Conservation (phyloP, 2,797 vertebrate species). For the Lepus townsendii region DNA sequence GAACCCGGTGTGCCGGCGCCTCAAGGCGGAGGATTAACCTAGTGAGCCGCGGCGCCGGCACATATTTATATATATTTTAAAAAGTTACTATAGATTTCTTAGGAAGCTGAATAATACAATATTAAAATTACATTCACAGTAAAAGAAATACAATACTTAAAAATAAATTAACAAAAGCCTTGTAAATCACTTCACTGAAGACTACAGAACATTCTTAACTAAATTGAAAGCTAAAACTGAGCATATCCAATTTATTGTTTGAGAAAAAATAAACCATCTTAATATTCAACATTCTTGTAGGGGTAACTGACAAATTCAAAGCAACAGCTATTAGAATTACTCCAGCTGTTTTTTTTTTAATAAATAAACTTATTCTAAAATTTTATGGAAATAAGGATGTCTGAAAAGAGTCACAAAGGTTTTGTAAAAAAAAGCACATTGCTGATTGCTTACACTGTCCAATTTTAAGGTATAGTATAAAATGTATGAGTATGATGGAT, state of each 20-base stretch:
- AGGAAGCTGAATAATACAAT: background rate
- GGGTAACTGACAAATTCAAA: background rate
- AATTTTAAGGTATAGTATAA: slow-evolving; percentile 1
- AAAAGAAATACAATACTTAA: background rate
- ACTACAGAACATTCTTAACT: background rate
- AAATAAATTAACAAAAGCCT: background rate
- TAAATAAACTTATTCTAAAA: background rate
- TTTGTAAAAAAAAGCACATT: background rate
- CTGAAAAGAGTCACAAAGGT: background rate
- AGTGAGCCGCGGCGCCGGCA: too few relatives aligned
- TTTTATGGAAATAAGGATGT: background rate
- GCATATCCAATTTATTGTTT: background rate
- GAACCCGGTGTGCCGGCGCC: too few relatives aligned
- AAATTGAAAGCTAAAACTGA: background rate
- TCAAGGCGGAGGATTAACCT: too few relatives aligned
- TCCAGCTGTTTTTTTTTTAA: background rate
- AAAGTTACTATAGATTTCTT: too few relatives aligned
- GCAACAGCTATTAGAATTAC: background rate
- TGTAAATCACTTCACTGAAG: background rate
- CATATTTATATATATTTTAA: too few relatives aligned
- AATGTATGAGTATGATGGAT: background rate
- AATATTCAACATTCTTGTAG: background rate
- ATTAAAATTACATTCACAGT: slow-evolving; percentile 24
- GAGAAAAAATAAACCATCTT: background rate
- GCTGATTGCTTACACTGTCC: background rate